phyloP scores from a whole-genome alignment of 2,888 invertebrate genomes.

The Conomelus anceps region DNA sequence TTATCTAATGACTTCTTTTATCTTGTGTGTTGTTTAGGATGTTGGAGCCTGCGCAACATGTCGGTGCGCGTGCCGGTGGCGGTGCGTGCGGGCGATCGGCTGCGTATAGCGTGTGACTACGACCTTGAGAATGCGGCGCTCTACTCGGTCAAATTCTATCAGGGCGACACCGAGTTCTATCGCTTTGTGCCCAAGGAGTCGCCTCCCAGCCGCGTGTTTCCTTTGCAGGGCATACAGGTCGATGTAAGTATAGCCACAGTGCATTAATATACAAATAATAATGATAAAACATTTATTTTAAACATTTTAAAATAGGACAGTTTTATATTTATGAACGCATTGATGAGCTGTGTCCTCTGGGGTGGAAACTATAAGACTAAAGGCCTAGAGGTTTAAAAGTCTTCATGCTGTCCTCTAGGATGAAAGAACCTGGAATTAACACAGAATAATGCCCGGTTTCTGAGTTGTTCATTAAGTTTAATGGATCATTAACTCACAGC shows the following conservation, averaged over 20 bases:
- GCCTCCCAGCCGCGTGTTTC: slow-evolving; percentile 62
- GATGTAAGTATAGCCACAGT: slow-evolving; percentile 69
- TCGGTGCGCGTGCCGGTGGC: slow-evolving; percentile 46
- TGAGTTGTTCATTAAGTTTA: no score
- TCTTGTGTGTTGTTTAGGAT: slow-evolving; percentile 28
- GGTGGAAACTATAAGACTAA: no score
- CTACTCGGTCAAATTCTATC: slow-evolving; percentile 72
- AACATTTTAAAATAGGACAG: no score
- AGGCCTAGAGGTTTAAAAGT: no score
- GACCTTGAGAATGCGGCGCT: slow-evolving; percentile 57
- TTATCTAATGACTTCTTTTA: neutral
- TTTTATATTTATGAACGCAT: no score
- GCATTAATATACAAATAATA: no score
- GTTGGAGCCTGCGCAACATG: slow-evolving; percentile 30
- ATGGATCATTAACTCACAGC: no score
- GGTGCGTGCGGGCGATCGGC: slow-evolving; percentile 49
- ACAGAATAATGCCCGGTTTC: no score
- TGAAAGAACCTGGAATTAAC: no score
- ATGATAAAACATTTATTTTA: no score
- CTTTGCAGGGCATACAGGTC: slow-evolving; percentile 59
- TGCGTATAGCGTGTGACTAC: slow-evolving; percentile 51
- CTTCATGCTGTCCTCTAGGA: no score
- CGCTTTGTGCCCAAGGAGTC: slow-evolving; percentile 64
- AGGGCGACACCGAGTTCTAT: slow-evolving; percentile 67
- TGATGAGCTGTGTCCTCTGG: no score